Evolutionary conservation across 1,140 invertebrate genomes (phyloP).

Genomic region (Daktulosphaira vitifoliae): DNA sequence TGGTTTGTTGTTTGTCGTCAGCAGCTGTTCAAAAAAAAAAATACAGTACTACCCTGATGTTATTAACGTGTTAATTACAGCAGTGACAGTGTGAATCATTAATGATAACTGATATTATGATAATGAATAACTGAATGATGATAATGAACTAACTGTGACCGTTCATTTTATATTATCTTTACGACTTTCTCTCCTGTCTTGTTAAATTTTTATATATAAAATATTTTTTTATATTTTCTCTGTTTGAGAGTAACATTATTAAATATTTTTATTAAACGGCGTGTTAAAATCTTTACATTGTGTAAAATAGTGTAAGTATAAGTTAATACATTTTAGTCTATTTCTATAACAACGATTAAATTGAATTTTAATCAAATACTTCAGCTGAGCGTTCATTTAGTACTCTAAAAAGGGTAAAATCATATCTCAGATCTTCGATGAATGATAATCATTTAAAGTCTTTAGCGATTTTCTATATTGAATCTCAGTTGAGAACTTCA

Average conservation of each 20-base stretch:
- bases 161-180: constrained; percentile 1
- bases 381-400: background rate
- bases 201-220: too few species aligned
- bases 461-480: background rate
- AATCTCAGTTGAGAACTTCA: background rate
- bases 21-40: background rate
- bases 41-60: constrained; percentile 7
- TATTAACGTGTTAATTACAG: constrained; percentile 10
- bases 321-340: background rate
- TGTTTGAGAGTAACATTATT: too few species aligned
- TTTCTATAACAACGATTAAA: background rate
- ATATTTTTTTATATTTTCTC: too few species aligned
- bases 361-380: constrained; percentile 5
- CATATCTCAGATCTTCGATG: background rate
- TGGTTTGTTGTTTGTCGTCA: constrained; percentile 6
- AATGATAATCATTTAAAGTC: background rate
- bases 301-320: constrained; percentile 4
- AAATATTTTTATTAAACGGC: constrained; percentile 11
- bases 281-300: constrained; percentile 10
- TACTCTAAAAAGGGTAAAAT: background rate
- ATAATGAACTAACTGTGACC: background rate
- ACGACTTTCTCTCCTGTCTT: background rate
- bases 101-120: background rate
- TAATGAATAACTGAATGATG: background rate
- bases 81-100: background rate